Percentiles rank a stretch among this genome's conserved stretches.
Evolutionary conservation across 1,140 invertebrate genomes (phyloP).

Genomic region (Eumeta japonica): DNA sequence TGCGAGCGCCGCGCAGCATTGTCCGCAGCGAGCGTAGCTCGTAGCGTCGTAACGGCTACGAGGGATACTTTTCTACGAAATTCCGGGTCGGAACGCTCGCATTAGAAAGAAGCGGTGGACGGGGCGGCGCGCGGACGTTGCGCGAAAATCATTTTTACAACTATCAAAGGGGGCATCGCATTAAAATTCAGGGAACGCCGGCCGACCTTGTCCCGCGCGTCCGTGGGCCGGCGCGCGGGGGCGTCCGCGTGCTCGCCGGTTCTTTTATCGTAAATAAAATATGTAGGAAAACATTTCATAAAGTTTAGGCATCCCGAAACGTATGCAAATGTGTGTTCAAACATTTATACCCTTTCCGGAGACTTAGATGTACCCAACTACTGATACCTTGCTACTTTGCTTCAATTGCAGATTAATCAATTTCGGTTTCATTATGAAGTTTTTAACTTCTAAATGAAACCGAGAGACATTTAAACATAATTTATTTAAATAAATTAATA

Average conservation of each 20-base stretch:
- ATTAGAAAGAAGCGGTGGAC: too few species aligned
- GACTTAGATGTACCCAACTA: not conserved
- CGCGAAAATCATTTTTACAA: conserved; percentile 45
- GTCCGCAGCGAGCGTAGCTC: too few species aligned
- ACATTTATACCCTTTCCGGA: not conserved
- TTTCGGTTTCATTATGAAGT: too few species aligned
- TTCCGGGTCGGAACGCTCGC: too few species aligned
- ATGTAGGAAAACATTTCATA: conserved; percentile 24
- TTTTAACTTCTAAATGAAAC: too few species aligned
- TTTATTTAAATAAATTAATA: too few species aligned
- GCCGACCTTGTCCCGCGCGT: conserved; percentile 30
- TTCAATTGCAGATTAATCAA: too few species aligned
- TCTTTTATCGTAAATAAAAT: conserved; percentile 34
- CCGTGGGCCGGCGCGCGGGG: conserved; percentile 14
- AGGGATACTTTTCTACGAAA: too few species aligned
- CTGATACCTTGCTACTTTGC: not conserved
- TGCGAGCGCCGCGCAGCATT: too few species aligned
- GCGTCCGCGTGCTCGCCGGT: conserved; percentile 19
- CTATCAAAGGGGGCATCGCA: conserved; percentile 39
- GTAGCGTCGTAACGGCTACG: too few species aligned
- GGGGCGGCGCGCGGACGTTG: too few species aligned
- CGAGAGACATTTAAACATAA: too few species aligned
- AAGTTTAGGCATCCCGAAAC: conserved; percentile 16
- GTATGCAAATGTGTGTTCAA: conserved; percentile 2
- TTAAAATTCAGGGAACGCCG: conserved; percentile 47